Conservation (phyloP, 2,797 vertebrate genomes). For the Anolis apletophallus region DNA sequence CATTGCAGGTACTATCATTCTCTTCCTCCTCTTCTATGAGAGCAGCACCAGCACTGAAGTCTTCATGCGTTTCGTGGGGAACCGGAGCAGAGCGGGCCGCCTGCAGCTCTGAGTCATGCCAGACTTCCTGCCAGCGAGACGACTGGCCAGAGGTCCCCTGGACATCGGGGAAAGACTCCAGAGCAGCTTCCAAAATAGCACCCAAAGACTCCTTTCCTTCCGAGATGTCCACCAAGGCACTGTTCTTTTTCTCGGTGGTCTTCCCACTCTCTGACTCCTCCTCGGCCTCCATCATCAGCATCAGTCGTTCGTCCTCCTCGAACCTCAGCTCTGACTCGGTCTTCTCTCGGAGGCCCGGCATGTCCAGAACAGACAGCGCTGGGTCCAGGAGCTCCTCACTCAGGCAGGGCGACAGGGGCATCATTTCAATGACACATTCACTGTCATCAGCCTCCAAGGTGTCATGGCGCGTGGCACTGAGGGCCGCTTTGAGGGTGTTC, state of each 20-base stretch:
- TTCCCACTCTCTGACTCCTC: slow-evolving; percentile 76
- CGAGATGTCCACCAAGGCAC: slow-evolving; percentile 82
- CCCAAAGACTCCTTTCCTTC: slow-evolving; percentile 81
- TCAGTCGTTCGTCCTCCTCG: slow-evolving; percentile 89
- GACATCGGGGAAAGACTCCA: slow-evolving; percentile 38
- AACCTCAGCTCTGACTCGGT: slow-evolving; percentile 94
- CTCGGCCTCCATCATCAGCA: slow-evolving; percentile 85
- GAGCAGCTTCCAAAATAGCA: not conserved
- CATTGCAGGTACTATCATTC: slow-evolving; percentile 30
- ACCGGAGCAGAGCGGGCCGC: slow-evolving; percentile 19
- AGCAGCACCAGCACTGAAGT: slow-evolving; percentile 12
- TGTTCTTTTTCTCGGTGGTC: slow-evolving; percentile 71
- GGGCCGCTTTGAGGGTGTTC: slow-evolving; percentile 74
- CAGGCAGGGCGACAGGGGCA: slow-evolving; percentile 91
- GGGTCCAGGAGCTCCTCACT: slow-evolving; percentile 91
- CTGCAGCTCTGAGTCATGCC: slow-evolving; percentile 41
- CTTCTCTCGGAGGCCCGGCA: slow-evolving; percentile 86
- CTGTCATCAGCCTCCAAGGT: slow-evolving; percentile 74
- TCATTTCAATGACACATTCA: slow-evolving; percentile 78
- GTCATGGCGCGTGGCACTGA: slow-evolving; percentile 75
- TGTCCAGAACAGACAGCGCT: slow-evolving; percentile 73
- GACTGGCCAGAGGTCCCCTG: slow-evolving; percentile 37
- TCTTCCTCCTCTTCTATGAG: slow-evolving; percentile 13
- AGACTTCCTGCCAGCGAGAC: slow-evolving; percentile 15
- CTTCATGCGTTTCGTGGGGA: slow-evolving; percentile 31